Conservation (phyloP, 2,888 invertebrate genomes). For the Pandemis corylana region DNA sequence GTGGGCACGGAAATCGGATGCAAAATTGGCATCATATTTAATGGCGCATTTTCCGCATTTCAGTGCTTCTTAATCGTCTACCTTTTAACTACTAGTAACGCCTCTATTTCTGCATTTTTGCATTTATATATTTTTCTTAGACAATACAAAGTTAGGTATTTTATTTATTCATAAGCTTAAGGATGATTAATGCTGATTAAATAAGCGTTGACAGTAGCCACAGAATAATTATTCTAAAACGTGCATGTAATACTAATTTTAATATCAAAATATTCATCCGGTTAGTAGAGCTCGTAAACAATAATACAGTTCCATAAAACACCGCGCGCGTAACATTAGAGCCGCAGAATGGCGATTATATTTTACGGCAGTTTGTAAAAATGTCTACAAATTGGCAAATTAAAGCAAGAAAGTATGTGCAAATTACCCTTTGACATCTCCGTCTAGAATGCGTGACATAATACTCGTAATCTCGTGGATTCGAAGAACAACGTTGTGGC, state of each 20-base stretch:
- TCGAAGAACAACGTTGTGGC: conserved; percentile 12
- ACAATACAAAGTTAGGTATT: background rate
- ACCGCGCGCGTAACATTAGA: conserved; percentile 21
- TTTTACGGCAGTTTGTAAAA: conserved; percentile 45
- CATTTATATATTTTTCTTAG: background rate
- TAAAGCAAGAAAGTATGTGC: conserved; percentile 42
- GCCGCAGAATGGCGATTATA: conserved; percentile 39
- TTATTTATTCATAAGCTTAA: background rate
- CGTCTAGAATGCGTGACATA: conserved; percentile 39
- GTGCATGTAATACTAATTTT: conserved; percentile 21
- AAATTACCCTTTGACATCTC: conserved; percentile 44
- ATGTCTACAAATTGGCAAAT: conserved; percentile 49
- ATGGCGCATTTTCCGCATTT: background rate
- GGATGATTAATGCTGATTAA: conserved; percentile 18
- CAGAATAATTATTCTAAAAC: conserved; percentile 28
- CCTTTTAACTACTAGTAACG: background rate
- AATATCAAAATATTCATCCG: conserved; percentile 40
- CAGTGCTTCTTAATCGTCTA: background rate
- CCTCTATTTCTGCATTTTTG: background rate
- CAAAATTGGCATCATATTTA: background rate
- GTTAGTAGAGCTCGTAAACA: conserved; percentile 45
- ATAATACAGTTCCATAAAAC: conserved; percentile 48
- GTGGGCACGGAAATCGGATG: background rate
- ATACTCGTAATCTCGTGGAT: conserved; percentile 26
- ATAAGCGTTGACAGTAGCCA: conserved; percentile 30